Evolutionary conservation across 2,113 vertebrate genomes (phyloP), one percentile per base, ranked within the genome.

Genomic region (Canis aureus): DNA sequence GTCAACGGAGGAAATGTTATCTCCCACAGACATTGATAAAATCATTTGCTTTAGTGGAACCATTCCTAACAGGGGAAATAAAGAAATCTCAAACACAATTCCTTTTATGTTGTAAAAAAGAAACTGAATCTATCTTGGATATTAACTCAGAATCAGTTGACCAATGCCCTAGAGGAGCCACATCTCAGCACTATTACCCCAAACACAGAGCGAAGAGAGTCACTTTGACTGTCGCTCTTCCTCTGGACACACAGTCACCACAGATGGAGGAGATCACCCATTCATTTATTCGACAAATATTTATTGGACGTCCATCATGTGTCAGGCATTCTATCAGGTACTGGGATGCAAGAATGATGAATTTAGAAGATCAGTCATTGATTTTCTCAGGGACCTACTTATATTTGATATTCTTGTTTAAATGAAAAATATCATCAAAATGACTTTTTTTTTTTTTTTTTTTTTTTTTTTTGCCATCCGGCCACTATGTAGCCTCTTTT

Each of bases 61-160:
- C 35, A 35, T 59, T 27, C 11, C 27, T 49, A 38, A 1, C 38
- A 17, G 8, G 10, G 9, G 7, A 25, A 25, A 67, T 53, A 73
- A 27, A 73, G 35, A n/a, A 64, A 53, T 84, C 51, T 57, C n/a
- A 78, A 87, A 87, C 8, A 35, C 12, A 94, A 15, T 73, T 69
- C 20, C 23, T 93, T 74, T 53, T 80, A 25, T 32, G 13, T 29
- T 25, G 8, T 29, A 76, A 94, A 89, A 94, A 69, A 53, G 43
- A 74, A n/a, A 78, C 3, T 49, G 53, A 71, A 20, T 93, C 16
- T 82, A 64, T 8, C 29, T 92, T 66, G 10, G 32, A 4, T 67
- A 62, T 74, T 32, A 88, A 90, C 88, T 95, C 49, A 69, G 64
- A 90, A 88, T 60, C 66, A 62, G 10, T 80, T 89, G 80, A 38